These are phyloP conservation scores for Nannoperca obscura DNA, from an alignment of 2,797 vertebrate genomes.

Conservation along the genomic window DNA sequence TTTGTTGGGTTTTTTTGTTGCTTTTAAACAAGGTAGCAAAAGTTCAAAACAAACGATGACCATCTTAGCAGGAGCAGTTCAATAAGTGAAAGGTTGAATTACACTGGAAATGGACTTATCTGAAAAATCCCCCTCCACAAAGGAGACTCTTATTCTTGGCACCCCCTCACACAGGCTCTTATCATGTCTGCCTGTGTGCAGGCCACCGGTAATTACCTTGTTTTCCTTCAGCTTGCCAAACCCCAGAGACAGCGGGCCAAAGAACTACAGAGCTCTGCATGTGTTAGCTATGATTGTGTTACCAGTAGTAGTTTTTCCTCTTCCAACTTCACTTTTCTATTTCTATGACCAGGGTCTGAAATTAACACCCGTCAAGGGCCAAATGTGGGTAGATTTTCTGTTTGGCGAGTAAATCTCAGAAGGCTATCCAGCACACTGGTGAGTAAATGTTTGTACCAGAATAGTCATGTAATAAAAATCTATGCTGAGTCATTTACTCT, in stretches of 20 bases:
- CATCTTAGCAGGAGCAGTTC: constrained; percentile 33
- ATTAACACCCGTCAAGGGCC: too few relatives aligned
- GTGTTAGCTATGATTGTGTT: constrained; percentile 65
- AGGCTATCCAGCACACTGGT: too few relatives aligned
- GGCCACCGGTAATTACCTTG: constrained; percentile 68
- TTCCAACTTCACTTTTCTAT: constrained; percentile 19
- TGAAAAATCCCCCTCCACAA: constrained; percentile 53
- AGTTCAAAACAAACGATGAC: constrained; percentile 3
- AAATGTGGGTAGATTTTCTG: too few relatives aligned
- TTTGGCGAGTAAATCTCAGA: too few relatives aligned
- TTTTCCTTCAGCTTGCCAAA: constrained; percentile 64
- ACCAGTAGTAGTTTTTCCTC: constrained; percentile 12
- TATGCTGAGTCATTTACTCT: too few relatives aligned
- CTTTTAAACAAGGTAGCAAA: constrained; percentile 11
- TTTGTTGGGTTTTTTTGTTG: too few relatives aligned
- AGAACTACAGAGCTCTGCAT: constrained; percentile 44
- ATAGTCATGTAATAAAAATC: too few relatives aligned
- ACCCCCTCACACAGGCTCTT: constrained; percentile 56
- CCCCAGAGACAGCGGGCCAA: constrained; percentile 44
- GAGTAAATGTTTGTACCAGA: too few relatives aligned
- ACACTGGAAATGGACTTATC: constrained; percentile 59
- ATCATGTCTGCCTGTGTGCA: constrained; percentile 63
- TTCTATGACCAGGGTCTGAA: not conserved
- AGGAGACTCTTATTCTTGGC: constrained; percentile 72
- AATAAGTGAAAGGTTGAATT: constrained; percentile 52